Percentiles rank a stretch among this genome's conserved stretches.
These are phyloP conservation scores for Zootermopsis nevadensis DNA, from an alignment of 2,888 invertebrate genomes.

Conservation along the genomic window DNA sequence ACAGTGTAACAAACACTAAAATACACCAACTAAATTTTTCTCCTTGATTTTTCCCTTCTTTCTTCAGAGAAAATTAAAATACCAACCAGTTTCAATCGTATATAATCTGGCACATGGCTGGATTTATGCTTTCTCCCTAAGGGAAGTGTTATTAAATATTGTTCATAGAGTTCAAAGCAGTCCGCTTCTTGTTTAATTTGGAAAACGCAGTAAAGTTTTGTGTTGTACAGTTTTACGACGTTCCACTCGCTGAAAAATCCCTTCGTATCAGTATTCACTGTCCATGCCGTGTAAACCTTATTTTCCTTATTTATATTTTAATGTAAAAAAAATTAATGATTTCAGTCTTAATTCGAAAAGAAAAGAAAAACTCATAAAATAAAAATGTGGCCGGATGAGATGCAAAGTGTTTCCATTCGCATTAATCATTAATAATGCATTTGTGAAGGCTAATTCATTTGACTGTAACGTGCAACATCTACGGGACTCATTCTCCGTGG, in stretches of 20 bases:
- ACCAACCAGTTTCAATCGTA: neutral
- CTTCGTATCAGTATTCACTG: neutral
- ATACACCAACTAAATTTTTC: neutral
- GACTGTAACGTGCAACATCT: no score
- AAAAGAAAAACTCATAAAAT: no score
- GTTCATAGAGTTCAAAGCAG: neutral
- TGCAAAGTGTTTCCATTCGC: no score
- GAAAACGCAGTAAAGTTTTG: conserved; percentile 1
- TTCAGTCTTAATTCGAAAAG: neutral
- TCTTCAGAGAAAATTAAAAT: neutral
- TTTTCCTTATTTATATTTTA: neutral
- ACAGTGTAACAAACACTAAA: neutral
- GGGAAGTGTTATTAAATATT: neutral
- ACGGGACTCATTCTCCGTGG: no score
- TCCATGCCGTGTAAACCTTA: neutral
- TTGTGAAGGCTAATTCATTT: no score
- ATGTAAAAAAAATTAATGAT: neutral
- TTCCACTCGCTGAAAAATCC: neutral
- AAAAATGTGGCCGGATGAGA: no score
- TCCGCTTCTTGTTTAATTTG: neutral
- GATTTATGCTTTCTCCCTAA: neutral
- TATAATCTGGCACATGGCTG: neutral
- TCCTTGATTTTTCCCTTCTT: neutral
- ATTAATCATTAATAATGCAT: no score
- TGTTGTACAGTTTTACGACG: neutral